phyloP scores from a whole-genome alignment of 2,888 invertebrate genomes.

The Hyles lineata region DNA sequence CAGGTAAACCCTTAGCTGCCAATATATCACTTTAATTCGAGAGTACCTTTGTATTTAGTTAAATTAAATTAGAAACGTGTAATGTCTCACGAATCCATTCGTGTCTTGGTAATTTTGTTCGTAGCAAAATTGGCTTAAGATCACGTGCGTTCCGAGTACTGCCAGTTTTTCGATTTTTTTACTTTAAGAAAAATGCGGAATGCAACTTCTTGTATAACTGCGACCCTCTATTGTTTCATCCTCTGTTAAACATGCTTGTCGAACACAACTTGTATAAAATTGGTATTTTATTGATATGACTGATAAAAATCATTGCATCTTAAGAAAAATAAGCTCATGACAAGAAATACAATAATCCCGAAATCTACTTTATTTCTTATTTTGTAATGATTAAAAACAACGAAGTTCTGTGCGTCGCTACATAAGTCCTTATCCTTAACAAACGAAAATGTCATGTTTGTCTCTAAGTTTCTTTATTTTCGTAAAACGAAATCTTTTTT shows the following conservation, averaged over 20 bases:
- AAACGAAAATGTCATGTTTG: background rate
- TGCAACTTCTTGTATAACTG: background rate
- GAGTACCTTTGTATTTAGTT: background rate
- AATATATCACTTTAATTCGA: background rate
- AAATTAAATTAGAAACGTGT: background rate
- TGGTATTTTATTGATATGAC: no score
- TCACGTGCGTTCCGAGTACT: conserved; percentile 49
- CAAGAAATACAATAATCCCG: no score
- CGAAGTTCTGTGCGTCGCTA: background rate
- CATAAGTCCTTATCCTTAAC: background rate
- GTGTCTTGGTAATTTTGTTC: conserved; percentile 82
- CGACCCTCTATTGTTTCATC: background rate
- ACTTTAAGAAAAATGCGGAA: conserved; percentile 32
- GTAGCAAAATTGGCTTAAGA: conserved; percentile 82
- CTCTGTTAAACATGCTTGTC: background rate
- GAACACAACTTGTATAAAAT: background rate
- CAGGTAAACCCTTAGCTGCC: background rate
- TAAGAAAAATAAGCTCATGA: no score
- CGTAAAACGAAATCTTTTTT: background rate
- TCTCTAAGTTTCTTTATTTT: background rate
- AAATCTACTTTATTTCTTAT: no score
- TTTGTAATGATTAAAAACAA: background rate
- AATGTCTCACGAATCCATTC: conserved; percentile 37
- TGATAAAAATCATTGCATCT: no score
- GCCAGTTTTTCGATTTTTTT: conserved; percentile 34